These are phyloP conservation scores for Gasteruption jaculator DNA, from an alignment of 2,888 invertebrate species.

Conservation along the genomic window DNA sequence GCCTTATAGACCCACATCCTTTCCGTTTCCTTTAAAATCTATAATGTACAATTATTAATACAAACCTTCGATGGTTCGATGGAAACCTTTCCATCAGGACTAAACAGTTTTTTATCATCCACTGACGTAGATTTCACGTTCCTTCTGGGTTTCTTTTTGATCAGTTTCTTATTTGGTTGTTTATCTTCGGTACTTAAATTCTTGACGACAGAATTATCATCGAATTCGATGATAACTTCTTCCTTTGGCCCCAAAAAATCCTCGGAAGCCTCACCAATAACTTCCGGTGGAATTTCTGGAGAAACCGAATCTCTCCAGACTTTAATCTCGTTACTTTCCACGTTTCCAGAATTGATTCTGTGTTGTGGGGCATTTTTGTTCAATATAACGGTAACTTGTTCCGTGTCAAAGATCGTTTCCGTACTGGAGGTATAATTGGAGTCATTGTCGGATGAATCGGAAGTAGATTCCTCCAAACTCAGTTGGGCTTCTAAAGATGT, in stretches of 20 bases:
- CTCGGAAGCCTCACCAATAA: constrained; percentile 5
- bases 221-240: constrained; percentile 38
- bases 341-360: constrained; percentile 9
- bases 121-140: constrained; percentile 10
- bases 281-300: constrained; percentile 16
- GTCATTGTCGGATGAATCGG: no score
- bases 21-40: constrained; percentile 1
- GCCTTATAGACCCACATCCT: no score
- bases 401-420: constrained; percentile 14
- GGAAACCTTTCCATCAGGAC: constrained; percentile 23
- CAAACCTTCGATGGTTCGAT: constrained; percentile 26
- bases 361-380: constrained; percentile 18
- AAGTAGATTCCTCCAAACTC: no score
- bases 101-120: constrained; percentile 28
- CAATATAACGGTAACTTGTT: constrained; percentile 21
- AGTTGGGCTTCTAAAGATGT: constrained; percentile 3
- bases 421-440: constrained; percentile 5
- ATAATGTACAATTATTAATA: constrained; percentile 4
- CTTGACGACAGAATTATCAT: constrained; percentile 25
- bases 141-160: constrained; percentile 19
- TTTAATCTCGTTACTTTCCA: constrained; percentile 29
- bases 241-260: constrained; percentile 21
- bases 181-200: constrained; percentile 18
- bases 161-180: constrained; percentile 19
- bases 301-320: constrained; percentile 37